These are phyloP conservation scores for Hybognathus amarus DNA, from an alignment of 2,797 vertebrate genomes.

Conservation along the genomic window DNA sequence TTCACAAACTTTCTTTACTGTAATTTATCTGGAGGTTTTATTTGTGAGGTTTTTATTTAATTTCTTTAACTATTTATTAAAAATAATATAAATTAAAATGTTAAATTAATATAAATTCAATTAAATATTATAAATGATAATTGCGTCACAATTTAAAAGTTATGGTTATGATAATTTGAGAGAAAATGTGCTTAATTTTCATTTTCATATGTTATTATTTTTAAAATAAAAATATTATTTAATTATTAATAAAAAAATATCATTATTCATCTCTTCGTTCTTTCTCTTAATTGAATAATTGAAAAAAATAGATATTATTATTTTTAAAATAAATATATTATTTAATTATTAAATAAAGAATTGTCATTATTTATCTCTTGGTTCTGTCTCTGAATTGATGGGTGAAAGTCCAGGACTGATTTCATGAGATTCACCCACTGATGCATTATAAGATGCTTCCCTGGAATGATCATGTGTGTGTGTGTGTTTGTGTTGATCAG, in stretches of 20 bases:
- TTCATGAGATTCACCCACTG: neutral
- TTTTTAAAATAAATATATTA: neutral
- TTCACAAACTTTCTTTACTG: neutral
- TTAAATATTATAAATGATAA: neutral
- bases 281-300: too few relatives aligned
- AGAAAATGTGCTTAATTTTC: neutral
- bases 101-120: neutral
- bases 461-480: neutral
- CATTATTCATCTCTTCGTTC: too few relatives aligned
- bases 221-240: neutral
- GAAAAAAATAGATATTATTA: neutral
- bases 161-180: neutral
- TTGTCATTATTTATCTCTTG: neutral
- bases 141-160: neutral
- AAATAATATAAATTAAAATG: neutral
- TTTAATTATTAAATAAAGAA: too few relatives aligned
- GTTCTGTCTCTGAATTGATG: neutral
- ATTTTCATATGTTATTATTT: neutral
- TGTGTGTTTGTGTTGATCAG: constrained; percentile 68
- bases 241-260: too few relatives aligned
- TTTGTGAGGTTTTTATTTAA: neutral
- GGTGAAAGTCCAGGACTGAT: neutral
- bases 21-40: neutral
- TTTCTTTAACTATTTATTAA: neutral
- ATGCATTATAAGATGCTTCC: neutral